phyloP scores from a whole-genome alignment of 2,797 vertebrate genomes.

The Caiman crocodilus region DNA sequence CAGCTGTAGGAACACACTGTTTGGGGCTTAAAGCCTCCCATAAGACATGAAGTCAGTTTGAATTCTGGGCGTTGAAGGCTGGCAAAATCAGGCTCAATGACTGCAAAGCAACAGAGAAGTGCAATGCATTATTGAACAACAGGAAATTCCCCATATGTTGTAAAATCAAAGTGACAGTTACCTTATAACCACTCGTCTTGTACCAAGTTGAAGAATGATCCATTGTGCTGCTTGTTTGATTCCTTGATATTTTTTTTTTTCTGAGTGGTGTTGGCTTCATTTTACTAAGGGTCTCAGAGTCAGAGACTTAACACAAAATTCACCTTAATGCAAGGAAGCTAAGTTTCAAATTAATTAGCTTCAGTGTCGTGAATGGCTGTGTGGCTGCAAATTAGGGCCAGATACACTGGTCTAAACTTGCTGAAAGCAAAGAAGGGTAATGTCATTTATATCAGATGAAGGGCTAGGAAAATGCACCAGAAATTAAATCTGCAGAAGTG shows the following conservation, averaged over 20 bases:
- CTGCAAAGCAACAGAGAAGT: background rate
- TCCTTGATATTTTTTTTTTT: too few species aligned
- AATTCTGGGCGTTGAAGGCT: fast-evolving
- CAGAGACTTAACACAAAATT: background rate
- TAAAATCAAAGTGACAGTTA: too few species aligned
- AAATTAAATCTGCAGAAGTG: background rate
- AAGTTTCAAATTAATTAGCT: background rate
- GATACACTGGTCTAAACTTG: background rate
- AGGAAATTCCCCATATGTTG: background rate
- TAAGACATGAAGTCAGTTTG: background rate
- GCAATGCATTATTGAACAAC: background rate
- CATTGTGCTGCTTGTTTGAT: too few species aligned
- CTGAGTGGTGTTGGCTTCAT: too few species aligned
- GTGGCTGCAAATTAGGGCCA: background rate
- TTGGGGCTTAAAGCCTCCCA: too few species aligned
- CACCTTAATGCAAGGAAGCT: background rate
- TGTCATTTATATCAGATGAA: background rate
- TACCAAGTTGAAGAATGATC: too few species aligned
- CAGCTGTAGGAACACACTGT: too few species aligned
- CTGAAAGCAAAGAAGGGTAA: background rate
- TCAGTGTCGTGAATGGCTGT: background rate
- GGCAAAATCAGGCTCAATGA: background rate
- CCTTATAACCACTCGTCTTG: too few species aligned
- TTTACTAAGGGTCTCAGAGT: background rate
- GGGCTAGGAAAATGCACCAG: background rate